Percentiles rank a stretch among this genome's conserved stretches.
Evolutionary conservation across 2,113 vertebrate species (phyloP).

Genomic region (Elephantulus edwardii): DNA sequence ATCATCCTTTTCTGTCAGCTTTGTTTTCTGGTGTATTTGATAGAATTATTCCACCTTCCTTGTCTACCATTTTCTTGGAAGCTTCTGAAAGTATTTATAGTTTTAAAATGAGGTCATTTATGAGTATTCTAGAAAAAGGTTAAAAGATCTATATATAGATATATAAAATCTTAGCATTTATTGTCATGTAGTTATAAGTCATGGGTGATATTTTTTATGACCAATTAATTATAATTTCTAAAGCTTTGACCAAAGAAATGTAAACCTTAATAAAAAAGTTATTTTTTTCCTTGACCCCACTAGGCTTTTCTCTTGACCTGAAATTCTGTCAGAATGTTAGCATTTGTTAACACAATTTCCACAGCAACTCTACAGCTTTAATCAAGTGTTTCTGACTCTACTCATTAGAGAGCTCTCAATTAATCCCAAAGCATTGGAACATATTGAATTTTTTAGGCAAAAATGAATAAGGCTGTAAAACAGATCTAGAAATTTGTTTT

Average conservation of each 20-base stretch:
- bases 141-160: background rate
- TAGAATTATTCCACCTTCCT: no score
- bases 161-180: background rate
- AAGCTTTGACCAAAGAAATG: background rate
- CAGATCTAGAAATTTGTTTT: conserved; percentile 14
- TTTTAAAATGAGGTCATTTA: background rate
- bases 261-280: background rate
- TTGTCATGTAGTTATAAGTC: background rate
- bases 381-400: conserved; percentile 28
- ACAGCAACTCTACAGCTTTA: background rate
- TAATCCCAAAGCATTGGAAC: background rate
- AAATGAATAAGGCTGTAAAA: background rate
- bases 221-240: background rate
- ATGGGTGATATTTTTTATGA: background rate
- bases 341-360: background rate
- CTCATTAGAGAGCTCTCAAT: conserved; percentile 25
- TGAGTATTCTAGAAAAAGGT: background rate
- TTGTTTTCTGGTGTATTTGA: no score
- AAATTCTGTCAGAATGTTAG: background rate
- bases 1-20: no score
- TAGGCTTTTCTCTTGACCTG: background rate
- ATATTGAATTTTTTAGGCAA: conserved; percentile 31
- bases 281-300: background rate
- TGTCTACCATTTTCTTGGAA: no score
- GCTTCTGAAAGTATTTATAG: background rate